phyloP scores from a whole-genome alignment of 2,888 invertebrate genomes.

The Tridacna crocea region DNA sequence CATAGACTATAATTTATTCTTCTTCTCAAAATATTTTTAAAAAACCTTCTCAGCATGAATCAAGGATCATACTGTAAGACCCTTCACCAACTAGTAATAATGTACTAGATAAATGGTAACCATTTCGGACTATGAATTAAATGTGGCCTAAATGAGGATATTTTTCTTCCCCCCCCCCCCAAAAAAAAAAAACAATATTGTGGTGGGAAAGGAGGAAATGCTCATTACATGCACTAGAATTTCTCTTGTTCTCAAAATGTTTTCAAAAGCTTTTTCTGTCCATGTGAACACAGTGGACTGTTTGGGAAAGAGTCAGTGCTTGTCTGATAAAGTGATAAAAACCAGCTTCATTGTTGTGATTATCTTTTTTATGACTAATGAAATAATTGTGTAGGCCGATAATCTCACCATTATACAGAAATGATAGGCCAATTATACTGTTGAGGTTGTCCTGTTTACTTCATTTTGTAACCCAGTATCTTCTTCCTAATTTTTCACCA shows the following conservation, averaged over 20 bases:
- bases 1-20: too few species aligned
- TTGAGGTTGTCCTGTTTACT: too few species aligned
- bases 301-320: neutral
- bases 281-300: neutral
- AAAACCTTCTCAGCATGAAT: too few species aligned
- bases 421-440: constrained; percentile 16
- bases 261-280: neutral
- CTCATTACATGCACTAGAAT: neutral
- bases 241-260: neutral
- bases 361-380: constrained; percentile 22
- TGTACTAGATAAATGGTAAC: neutral
- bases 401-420: constrained; percentile 3
- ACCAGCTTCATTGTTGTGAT: constrained; percentile 14
- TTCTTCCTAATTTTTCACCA: neutral
- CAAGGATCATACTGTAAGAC: too few species aligned
- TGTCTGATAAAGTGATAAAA: constrained; percentile 20
- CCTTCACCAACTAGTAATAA: neutral
- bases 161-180: too few species aligned
- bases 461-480: too few species aligned
- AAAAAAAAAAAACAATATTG: neutral
- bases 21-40: too few species aligned
- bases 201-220: neutral
- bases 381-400: constrained; percentile 10
- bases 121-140: neutral
- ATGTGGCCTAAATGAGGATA: too few species aligned